phyloP scores from a whole-genome alignment of 2,888 invertebrate genomes.

The Platynereis dumerilii region DNA sequence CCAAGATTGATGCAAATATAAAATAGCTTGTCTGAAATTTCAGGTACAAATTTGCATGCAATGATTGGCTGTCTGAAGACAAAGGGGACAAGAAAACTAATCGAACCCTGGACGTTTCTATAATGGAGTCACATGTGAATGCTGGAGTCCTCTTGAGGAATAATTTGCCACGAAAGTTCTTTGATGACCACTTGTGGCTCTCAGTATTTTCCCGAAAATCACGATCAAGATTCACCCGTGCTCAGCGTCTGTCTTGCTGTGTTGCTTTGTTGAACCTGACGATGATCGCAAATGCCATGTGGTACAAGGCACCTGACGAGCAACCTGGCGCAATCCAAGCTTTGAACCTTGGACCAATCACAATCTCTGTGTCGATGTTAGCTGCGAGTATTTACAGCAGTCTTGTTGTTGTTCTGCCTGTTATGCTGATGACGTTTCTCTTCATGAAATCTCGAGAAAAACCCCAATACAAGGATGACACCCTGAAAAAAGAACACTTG shows the following conservation, averaged over 20 bases:
- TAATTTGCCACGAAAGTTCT: background rate
- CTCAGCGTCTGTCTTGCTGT: conserved; percentile 47
- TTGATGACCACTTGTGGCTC: conserved; percentile 6
- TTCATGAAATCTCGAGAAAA: conserved; percentile 38
- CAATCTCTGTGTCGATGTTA: background rate
- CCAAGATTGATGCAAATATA: no score
- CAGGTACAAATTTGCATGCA: background rate
- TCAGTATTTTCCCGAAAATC: background rate
- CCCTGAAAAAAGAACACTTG: background rate
- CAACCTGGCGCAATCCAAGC: background rate
- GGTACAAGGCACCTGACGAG: conserved; percentile 5
- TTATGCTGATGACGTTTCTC: conserved; percentile 39
- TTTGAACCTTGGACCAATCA: background rate
- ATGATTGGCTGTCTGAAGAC: background rate
- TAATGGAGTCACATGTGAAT: background rate
- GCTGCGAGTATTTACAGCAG: conserved; percentile 39
- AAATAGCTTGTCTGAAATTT: no score
- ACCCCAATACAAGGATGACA: conserved; percentile 3
- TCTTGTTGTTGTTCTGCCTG: conserved; percentile 40
- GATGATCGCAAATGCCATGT: conserved; percentile 40
- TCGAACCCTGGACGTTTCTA: background rate
- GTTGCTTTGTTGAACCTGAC: conserved; percentile 44
- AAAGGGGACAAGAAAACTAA: background rate
- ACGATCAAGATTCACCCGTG: conserved; percentile 60
- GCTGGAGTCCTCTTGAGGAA: background rate